Percentiles rank a stretch among this genome's conserved stretches.
Evolutionary conservation across 2,797 vertebrate genomes (phyloP).

Genomic region (Schizopygopsis pylzovi): DNA sequence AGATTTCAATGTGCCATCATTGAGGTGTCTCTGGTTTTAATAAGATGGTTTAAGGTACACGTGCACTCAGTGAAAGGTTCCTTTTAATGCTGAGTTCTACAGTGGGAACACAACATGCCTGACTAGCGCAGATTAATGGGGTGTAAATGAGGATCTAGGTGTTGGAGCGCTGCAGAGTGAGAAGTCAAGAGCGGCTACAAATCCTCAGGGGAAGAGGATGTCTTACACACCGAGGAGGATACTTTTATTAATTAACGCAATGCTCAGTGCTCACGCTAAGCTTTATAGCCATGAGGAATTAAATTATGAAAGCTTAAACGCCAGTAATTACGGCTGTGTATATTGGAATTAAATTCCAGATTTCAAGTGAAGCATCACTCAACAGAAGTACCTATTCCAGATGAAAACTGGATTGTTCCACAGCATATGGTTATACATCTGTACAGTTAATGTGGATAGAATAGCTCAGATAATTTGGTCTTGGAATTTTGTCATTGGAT

Average conservation of each 20-base stretch:
- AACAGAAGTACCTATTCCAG: not conserved
- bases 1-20: constrained; percentile 54
- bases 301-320: constrained; percentile 19
- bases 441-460: not conserved
- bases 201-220: constrained; percentile 37
- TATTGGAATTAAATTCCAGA: constrained; percentile 14
- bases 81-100: constrained; percentile 63
- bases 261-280: constrained; percentile 28
- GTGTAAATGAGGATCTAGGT: constrained; percentile 52
- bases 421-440: not conserved
- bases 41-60: constrained; percentile 62
- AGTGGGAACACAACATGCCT: constrained; percentile 58
- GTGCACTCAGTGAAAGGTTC: constrained; percentile 54
- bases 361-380: not conserved
- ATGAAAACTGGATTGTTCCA: not conserved
- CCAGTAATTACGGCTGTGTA: constrained; percentile 8
- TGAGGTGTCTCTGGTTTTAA: constrained; percentile 68
- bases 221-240: constrained; percentile 37
- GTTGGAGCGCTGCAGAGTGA: constrained; percentile 41
- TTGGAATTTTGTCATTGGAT: not conserved
- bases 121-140: constrained; percentile 58
- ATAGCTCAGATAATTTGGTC: not conserved
- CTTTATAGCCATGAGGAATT: constrained; percentile 30
- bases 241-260: constrained; percentile 50
- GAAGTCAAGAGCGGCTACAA: constrained; percentile 26